Evolutionary conservation across 1,140 invertebrate genomes (phyloP).

Genomic region (Dendroctonus ponderosae): DNA sequence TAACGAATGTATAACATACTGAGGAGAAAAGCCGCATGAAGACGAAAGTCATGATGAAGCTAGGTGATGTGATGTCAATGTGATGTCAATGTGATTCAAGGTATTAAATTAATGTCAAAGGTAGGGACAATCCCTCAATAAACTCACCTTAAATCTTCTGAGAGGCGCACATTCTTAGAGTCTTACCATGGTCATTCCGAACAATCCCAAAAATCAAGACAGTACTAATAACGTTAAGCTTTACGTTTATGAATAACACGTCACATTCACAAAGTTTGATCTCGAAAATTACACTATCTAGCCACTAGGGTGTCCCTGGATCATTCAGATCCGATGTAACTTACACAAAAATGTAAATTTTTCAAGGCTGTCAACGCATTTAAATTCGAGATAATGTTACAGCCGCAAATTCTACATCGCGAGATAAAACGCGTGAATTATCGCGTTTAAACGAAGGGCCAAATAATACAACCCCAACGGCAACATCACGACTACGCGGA

Average conservation of each 20-base stretch:
- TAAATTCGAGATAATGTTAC: neutral
- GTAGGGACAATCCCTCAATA: too few relatives aligned
- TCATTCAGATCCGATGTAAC: neutral
- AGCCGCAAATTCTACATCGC: neutral
- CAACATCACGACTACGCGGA: conserved; percentile 24
- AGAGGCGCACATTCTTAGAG: too few relatives aligned
- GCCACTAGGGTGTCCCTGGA: neutral
- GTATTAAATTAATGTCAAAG: too few relatives aligned
- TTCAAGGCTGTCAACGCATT: neutral
- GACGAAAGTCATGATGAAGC: too few relatives aligned
- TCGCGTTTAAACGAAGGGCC: neutral
- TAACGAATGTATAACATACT: too few relatives aligned
- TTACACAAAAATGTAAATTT: neutral
- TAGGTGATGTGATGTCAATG: too few relatives aligned
- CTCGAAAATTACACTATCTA: neutral
- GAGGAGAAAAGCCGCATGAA: too few relatives aligned
- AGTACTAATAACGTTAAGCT: too few relatives aligned
- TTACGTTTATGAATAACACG: neutral
- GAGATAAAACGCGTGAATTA: conserved; percentile 16
- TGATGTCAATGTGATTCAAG: too few relatives aligned
- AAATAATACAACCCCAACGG: conserved; percentile 6
- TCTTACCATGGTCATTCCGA: too few relatives aligned
- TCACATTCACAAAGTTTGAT: neutral
- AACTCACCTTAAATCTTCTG: too few relatives aligned
- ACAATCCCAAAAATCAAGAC: too few relatives aligned